A percentile compares a stretch with the other conserved stretches of the same genome.
These are phyloP conservation scores for Antennarius striatus DNA, from an alignment of 2,113 vertebrate species.

Conservation along the genomic window DNA sequence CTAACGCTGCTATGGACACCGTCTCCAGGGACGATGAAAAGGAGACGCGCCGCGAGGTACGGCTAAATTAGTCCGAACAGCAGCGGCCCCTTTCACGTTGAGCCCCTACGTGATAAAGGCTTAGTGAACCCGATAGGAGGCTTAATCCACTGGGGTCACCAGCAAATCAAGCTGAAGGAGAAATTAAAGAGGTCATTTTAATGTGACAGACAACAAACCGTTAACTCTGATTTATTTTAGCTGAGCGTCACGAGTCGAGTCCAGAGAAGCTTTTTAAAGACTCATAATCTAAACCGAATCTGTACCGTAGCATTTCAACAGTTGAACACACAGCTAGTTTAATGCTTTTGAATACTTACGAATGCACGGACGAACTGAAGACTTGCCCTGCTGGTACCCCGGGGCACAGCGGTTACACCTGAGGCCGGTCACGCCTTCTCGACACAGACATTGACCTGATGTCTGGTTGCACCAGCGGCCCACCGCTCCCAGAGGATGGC, in stretches of 20 bases:
- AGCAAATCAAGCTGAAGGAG: slow-evolving; percentile 51
- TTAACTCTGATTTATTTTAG: slow-evolving; percentile 26
- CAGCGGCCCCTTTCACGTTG: slow-evolving; percentile 54
- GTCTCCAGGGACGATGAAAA: slow-evolving; percentile 60
- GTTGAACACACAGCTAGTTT: background rate
- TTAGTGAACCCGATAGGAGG: slow-evolving; percentile 31
- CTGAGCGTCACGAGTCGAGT: background rate
- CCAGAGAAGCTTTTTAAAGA: background rate
- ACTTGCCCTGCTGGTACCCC: slow-evolving; percentile 87
- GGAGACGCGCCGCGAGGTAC: slow-evolving; percentile 32
- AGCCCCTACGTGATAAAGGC: slow-evolving; percentile 52
- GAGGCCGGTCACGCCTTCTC: slow-evolving; percentile 84
- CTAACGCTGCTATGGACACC: slow-evolving; percentile 65
- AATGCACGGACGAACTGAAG: slow-evolving; percentile 85
- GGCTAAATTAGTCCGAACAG: slow-evolving; percentile 45
- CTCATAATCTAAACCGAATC: background rate
- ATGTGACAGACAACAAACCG: slow-evolving; percentile 34
- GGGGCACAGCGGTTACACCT: slow-evolving; percentile 86
- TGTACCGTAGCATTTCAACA: background rate
- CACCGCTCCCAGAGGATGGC: slow-evolving; percentile 86
- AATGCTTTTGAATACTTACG: slow-evolving; percentile 70
- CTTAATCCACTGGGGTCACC: slow-evolving; percentile 52
- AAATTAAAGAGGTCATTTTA: slow-evolving; percentile 44
- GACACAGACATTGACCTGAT: slow-evolving; percentile 88
- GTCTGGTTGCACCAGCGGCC: slow-evolving; percentile 88